Base-by-base conservation (phyloP, 2,888 invertebrate species). In the Drosophila quasianomalipes region DNA sequence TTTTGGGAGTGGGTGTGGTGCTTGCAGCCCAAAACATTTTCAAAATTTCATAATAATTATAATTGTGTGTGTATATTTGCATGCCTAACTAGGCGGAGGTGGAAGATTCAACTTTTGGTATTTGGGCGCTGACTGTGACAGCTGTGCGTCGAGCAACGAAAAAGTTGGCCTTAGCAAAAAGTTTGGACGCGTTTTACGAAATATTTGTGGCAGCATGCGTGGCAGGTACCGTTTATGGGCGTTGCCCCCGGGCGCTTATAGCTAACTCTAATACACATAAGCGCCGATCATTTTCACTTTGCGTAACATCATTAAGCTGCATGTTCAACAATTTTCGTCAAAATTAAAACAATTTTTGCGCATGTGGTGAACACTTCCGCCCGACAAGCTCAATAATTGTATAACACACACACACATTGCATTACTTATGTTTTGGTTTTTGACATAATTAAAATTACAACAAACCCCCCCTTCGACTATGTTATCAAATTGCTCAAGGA, bases 21-120 rank as follows among this genome's bases (percentile, higher is more conserved):
- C 16, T 26, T 62, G n/a, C 12, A 12, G 54, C 49, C 63, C 37
- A 47, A 72, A 75, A 63, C 64, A 72, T 82, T 82, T 72, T 73
- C 68, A 67, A 80, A 84, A 85, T 89, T 87, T 82, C 76, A 87
- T 89, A 80, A 85, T 89, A 89, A 85, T 85, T 87, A 85, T 85
- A 87, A 89, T 83, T 89, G 74, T 81, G 82, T 74, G 74, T 83
- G 62, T 58, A 51, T 81, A 74, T 85, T 81, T 83, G 84, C 86
- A 77, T 89, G 73, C 79, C 79, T 58, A 69, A 67, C 65, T 47
- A 37, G 31, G 61, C 52, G 22, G 31, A 57, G 54, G 41, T 14
- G 14, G 39, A 14, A 44, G 52, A 54, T n/a, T 35, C 49, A 61
- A 55, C 39, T 33, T 60, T 37, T 22, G 64, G 44, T 58, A 39